Conservation (phyloP, 2,113 vertebrate genomes). For the Marmota flaviventris region DNA sequence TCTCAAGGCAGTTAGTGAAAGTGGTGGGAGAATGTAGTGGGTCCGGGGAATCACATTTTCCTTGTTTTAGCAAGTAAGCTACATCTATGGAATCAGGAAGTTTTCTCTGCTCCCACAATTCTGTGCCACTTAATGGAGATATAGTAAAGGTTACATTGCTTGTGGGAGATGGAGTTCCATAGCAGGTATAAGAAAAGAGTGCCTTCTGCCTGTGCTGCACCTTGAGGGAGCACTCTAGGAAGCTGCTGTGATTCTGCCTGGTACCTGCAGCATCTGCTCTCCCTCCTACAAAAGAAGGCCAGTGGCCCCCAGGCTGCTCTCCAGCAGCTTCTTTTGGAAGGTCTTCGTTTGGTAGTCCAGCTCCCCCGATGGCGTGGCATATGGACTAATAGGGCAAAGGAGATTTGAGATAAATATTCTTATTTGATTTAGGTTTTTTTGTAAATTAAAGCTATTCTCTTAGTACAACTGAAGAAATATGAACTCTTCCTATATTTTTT, state of each 20-base stretch:
- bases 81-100: not conserved
- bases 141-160: not conserved
- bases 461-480: not conserved
- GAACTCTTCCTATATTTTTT: not conserved
- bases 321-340: not conserved
- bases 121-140: constrained; percentile 22
- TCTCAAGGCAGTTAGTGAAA: not conserved
- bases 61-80: not conserved
- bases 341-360: not conserved
- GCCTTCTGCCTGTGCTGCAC: too few relatives aligned
- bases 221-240: not conserved
- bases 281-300: not conserved
- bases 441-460: constrained; percentile 39
- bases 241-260: not conserved
- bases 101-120: not conserved
- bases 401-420: not conserved
- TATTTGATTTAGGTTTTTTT: constrained; percentile 30
- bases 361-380: not conserved
- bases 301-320: not conserved
- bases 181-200: not conserved
- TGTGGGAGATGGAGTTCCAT: not conserved
- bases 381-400: not conserved
- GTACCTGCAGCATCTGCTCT: not conserved
- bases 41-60: not conserved
- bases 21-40: not conserved